These are phyloP conservation scores for Nibea coibor DNA, from an alignment of 2,113 vertebrate species.

Conservation along the genomic window DNA sequence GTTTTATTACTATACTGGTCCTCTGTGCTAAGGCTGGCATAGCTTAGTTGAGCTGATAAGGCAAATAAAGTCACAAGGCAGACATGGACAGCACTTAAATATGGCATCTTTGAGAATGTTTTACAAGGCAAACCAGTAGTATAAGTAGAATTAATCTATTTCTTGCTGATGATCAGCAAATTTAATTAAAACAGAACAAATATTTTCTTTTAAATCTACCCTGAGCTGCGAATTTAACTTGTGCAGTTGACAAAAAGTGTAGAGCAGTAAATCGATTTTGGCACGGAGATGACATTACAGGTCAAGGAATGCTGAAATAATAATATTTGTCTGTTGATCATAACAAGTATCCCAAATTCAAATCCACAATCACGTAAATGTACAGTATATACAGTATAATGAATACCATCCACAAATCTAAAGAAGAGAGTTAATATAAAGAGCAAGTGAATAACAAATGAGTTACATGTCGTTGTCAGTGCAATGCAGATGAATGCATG, in stretches of 20 bases:
- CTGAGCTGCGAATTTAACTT: conserved; percentile 59
- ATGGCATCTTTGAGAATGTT: conserved; percentile 42
- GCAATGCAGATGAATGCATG: conserved; percentile 33
- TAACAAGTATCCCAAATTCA: not conserved
- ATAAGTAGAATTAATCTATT: conserved; percentile 14
- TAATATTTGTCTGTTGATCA: conserved; percentile 3
- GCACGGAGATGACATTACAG: conserved; percentile 49
- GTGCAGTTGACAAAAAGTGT: conserved; percentile 6
- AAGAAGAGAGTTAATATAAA: conserved; percentile 23
- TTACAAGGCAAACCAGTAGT: conserved; percentile 35
- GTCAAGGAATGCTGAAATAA: not conserved
- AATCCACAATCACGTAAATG: not conserved
- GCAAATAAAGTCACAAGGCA: conserved; percentile 61
- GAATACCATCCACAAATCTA: not conserved
- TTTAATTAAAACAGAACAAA: not conserved
- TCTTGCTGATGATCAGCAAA: conserved; percentile 16
- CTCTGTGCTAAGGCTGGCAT: conserved; percentile 5
- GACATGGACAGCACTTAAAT: conserved; percentile 39
- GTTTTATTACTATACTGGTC: not conserved
- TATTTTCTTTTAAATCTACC: conserved; percentile 36
- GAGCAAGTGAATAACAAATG: not conserved
- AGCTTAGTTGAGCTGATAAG: conserved; percentile 50
- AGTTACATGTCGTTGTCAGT: conserved; percentile 12
- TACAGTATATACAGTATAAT: not conserved
- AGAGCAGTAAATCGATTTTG: conserved; percentile 27